phyloP scores from a whole-genome alignment of 2,888 invertebrate species.

The Caenorhabditis drosophilae region DNA sequence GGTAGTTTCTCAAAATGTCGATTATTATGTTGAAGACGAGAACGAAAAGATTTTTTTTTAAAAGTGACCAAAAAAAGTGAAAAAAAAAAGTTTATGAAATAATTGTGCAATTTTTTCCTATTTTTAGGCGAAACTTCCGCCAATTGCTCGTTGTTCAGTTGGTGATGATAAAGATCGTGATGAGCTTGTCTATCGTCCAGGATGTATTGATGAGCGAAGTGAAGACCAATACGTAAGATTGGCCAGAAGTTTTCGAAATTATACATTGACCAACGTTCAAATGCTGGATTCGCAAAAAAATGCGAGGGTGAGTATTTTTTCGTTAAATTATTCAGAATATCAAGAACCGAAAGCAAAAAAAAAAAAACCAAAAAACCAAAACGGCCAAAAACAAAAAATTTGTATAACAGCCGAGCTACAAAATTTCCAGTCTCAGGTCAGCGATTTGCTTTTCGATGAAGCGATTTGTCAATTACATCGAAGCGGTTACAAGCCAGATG shows the following conservation, averaged over 20 bases:
- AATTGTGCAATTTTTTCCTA: background rate
- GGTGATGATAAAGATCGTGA: slow-evolving; percentile 65
- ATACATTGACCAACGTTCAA: slow-evolving; percentile 45
- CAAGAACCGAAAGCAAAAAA: slow-evolving; percentile 3
- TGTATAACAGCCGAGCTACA: too few species aligned
- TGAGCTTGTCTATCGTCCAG: slow-evolving; percentile 62
- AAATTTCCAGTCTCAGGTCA: slow-evolving; percentile 43
- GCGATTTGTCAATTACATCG: slow-evolving; percentile 78
- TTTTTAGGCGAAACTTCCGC: slow-evolving; percentile 55
- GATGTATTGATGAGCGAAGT: slow-evolving; percentile 45
- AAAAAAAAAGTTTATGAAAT: background rate
- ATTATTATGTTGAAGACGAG: background rate
- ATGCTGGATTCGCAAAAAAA: slow-evolving; percentile 56
- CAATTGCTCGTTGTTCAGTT: slow-evolving; percentile 42
- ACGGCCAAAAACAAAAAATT: too few species aligned
- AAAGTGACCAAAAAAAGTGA: background rate
- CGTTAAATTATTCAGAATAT: slow-evolving; percentile 1
- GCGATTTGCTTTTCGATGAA: slow-evolving; percentile 61
- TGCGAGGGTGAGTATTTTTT: slow-evolving; percentile 39
- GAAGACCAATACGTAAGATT: slow-evolving; percentile 56
- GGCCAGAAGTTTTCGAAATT: slow-evolving; percentile 52
- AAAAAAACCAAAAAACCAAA: too few species aligned
- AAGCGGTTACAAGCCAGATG: slow-evolving; percentile 93
- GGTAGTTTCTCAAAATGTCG: background rate
- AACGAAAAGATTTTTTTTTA: background rate